These are phyloP conservation scores for Leptodactylus fallax DNA, from an alignment of 2,797 vertebrate genomes.

Conservation along the genomic window DNA sequence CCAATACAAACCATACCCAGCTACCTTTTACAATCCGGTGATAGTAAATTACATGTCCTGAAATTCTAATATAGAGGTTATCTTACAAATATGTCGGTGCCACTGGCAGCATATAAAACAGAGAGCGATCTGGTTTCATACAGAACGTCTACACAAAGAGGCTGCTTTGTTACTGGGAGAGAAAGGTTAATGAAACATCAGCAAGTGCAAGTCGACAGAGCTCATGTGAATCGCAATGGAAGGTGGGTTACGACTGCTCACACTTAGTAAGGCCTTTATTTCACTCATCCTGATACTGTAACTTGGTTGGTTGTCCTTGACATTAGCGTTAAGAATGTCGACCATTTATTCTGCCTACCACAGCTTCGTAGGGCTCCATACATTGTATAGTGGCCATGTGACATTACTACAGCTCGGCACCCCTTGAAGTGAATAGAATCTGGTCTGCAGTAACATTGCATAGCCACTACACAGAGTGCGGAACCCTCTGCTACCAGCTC, in stretches of 20 bases:
- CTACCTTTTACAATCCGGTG: conserved; percentile 17
- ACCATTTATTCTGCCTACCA: too few species aligned
- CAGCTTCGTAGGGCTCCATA: too few species aligned
- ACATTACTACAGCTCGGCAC: too few species aligned
- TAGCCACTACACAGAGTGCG: too few species aligned
- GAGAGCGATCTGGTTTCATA: conserved; percentile 49
- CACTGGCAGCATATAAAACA: conserved; percentile 46
- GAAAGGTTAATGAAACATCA: conserved; percentile 58
- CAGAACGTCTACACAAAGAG: conserved; percentile 38
- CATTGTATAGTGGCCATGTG: too few species aligned
- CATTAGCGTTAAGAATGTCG: neutral
- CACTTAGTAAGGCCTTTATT: conserved; percentile 25
- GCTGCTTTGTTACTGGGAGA: conserved; percentile 46
- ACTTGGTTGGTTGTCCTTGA: neutral
- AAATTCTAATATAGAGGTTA: conserved; percentile 49
- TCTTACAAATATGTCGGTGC: conserved; percentile 44
- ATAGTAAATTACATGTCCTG: conserved; percentile 27
- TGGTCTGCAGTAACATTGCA: too few species aligned
- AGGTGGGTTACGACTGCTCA: conserved; percentile 38
- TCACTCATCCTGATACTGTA: conserved; percentile 19
- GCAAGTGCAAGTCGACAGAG: conserved; percentile 56
- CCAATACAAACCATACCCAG: conserved; percentile 9
- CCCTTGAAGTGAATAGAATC: too few species aligned
- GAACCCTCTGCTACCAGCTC: too few species aligned
- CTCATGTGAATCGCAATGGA: conserved; percentile 45